Evolutionary conservation across 2,888 invertebrate genomes (phyloP), one percentile per base, ranked within the genome.

Genomic region (Brassicogethes aeneus): DNA sequence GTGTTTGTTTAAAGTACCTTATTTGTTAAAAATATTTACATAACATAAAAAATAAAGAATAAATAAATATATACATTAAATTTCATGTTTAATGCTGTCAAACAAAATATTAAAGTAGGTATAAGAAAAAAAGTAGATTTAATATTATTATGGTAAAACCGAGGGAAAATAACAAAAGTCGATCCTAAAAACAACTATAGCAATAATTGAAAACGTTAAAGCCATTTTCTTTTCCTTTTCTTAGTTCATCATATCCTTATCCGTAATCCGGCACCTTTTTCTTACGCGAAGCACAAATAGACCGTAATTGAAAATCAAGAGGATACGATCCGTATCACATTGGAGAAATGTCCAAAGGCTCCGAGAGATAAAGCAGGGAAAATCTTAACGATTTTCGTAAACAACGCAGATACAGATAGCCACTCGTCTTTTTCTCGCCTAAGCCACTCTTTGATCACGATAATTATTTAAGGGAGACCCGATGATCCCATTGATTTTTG

Each of bases 271-370:
- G 43, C 45, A 43, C 45, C 42, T 38, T 36, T 38, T 42, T 47
- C 49, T 49, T 42, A 45, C 40, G 43, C 42, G 40, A 37, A 37
- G 39, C 44, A 44, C 47, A 44, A 46, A 48, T 46, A 46, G 46
- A 36, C 39, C 44, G 46, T 46, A 48, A 47, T 50, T 47, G 47
- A 50, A 50, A 50, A 48, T 44, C 47, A 37, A 39, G 32, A 23
- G 23, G 23, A 23, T 23, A 10, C 23, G 23, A 23, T 23, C 23
- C 23, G 23, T 23, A 23, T 23, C 23, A 23, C 10, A 23, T 23
- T 23, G 23, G 23, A 23, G 23, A 23, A 23, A 10, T 23, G 23
- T 23, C 23, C 23, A 23, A 23, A 23, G 23, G 23, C 23, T 10
- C 5, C 5, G 10, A 5, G 5, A 23, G 23, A 23, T 23, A 23